These are phyloP conservation scores for Colistium nudipinnis DNA, from an alignment of 2,113 vertebrate genomes.

Conservation along the genomic window DNA sequence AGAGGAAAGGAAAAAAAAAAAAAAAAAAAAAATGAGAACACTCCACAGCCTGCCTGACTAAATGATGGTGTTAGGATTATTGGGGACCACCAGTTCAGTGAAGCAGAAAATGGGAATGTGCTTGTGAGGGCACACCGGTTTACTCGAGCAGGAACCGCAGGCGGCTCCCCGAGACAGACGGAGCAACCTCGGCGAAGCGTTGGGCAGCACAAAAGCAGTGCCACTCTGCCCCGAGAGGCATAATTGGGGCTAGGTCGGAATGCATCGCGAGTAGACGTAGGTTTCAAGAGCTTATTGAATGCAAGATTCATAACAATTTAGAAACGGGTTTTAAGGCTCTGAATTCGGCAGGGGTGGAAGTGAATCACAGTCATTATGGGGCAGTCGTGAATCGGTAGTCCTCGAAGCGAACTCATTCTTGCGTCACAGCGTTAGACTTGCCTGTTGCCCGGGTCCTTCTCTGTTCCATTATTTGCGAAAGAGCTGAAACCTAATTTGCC, in stretches of 20 bases:
- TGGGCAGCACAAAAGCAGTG: conserved; percentile 14
- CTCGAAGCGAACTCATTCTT: conserved; percentile 6
- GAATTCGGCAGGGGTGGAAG: conserved; percentile 39
- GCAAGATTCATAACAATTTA: conserved; percentile 34
- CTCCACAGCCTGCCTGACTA: conserved; percentile 70
- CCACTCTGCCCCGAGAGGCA: conserved; percentile 26
- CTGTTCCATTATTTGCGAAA: conserved; percentile 16
- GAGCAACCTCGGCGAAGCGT: conserved; percentile 70
- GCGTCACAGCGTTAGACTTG: conserved; percentile 10
- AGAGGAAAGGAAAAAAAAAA: conserved; percentile 26
- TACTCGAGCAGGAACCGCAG: conserved; percentile 65
- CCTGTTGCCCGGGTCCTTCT: neutral
- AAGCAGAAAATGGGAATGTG: conserved; percentile 83
- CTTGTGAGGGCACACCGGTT: conserved; percentile 72
- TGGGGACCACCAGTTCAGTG: conserved; percentile 79
- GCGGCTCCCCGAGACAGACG: conserved; percentile 62
- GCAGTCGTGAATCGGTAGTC: conserved; percentile 55
- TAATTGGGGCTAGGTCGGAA: conserved; percentile 75
- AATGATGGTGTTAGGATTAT: conserved; percentile 84
- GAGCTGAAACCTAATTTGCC: conserved; percentile 26
- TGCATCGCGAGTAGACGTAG: conserved; percentile 59
- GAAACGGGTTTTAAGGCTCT: conserved; percentile 40
- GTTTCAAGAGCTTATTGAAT: conserved; percentile 60
- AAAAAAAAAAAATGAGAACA: conserved; percentile 51
- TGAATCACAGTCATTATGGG: conserved; percentile 60